phyloP scores from a whole-genome alignment of 2,888 invertebrate genomes.

The Drosophila anceps region DNA sequence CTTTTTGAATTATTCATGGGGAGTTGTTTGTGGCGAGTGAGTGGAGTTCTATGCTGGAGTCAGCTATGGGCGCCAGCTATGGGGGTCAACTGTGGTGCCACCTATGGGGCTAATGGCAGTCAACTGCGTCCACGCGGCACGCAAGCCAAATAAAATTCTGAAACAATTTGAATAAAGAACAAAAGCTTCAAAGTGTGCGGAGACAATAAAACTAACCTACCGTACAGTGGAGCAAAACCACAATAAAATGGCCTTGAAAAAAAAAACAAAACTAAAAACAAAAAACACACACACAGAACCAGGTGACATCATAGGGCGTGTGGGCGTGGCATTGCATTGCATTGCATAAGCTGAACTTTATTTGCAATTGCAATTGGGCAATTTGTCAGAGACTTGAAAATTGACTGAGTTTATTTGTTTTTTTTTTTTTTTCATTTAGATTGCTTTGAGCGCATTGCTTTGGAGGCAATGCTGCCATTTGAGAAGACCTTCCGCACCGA shows the following conservation, averaged over 20 bases:
- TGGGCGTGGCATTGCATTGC: too few species aligned
- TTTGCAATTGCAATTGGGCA: conserved; percentile 30
- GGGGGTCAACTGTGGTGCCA: conserved; percentile 68
- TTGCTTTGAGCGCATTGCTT: conserved; percentile 88
- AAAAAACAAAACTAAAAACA: conserved; percentile 52
- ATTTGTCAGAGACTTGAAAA: conserved; percentile 24
- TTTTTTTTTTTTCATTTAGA: conserved; percentile 84
- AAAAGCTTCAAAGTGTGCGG: conserved; percentile 42
- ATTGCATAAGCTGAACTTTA: conserved; percentile 46
- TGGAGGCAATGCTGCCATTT: conserved; percentile 88
- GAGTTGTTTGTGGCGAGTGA: conserved; percentile 16
- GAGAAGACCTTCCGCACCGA: conserved; percentile 88
- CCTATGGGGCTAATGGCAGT: conserved; percentile 70
- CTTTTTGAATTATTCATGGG: conserved; percentile 77
- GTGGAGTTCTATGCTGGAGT: conserved; percentile 12
- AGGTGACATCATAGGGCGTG: conserved; percentile 37
- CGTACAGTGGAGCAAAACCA: conserved; percentile 61
- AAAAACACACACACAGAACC: too few species aligned
- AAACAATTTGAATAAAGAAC: conserved; percentile 71
- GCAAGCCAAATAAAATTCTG: conserved; percentile 60
- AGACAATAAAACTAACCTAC: conserved; percentile 79
- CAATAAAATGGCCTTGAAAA: conserved; percentile 71
- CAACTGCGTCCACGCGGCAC: conserved; percentile 73
- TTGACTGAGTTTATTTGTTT: not conserved
- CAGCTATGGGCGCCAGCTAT: conserved; percentile 40